These are phyloP conservation scores for Zaprionus obscuricornis DNA, from an alignment of 2,888 invertebrate genomes.

Conservation along the genomic window DNA sequence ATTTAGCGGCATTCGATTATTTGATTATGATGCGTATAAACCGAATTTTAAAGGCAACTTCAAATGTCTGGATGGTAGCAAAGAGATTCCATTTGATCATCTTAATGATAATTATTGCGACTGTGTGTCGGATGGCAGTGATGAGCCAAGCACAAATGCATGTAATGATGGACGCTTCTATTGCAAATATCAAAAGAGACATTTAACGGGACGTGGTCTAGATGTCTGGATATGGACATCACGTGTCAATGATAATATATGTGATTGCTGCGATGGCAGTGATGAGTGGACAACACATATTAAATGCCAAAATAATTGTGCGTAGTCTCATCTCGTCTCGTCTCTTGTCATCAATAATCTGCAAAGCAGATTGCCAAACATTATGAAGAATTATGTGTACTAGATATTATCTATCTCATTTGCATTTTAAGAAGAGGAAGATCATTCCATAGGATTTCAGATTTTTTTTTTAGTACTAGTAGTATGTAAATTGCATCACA, in stretches of 20 bases:
- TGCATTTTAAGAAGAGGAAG: too few species aligned
- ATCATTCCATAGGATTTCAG: too few species aligned
- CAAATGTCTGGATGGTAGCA: conserved; percentile 83
- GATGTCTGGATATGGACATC: conserved; percentile 79
- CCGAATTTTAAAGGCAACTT: conserved; percentile 84
- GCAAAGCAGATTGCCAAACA: conserved; percentile 20
- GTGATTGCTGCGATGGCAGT: conserved; percentile 97
- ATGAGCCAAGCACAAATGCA: conserved; percentile 94
- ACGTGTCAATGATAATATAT: conserved; percentile 96
- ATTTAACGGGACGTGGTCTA: conserved; percentile 81
- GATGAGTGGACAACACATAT: conserved; percentile 88
- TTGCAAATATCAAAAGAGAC: conserved; percentile 85
- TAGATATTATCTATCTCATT: too few species aligned
- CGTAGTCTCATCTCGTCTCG: conserved; percentile 55
- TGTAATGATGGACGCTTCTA: conserved; percentile 93
- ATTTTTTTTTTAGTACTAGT: too few species aligned
- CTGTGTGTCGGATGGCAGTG: conserved; percentile 89
- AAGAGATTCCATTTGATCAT: conserved; percentile 85
- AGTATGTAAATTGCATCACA: conserved; percentile 62
- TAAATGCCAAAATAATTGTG: conserved; percentile 75
- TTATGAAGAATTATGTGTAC: too few species aligned
- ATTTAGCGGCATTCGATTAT: conserved; percentile 82
- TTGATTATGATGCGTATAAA: conserved; percentile 83
- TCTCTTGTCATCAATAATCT: too few species aligned
- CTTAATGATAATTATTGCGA: conserved; percentile 95